Evolutionary conservation across 1,140 invertebrate species (phyloP).

Genomic region (Odontomachus brunneus): DNA sequence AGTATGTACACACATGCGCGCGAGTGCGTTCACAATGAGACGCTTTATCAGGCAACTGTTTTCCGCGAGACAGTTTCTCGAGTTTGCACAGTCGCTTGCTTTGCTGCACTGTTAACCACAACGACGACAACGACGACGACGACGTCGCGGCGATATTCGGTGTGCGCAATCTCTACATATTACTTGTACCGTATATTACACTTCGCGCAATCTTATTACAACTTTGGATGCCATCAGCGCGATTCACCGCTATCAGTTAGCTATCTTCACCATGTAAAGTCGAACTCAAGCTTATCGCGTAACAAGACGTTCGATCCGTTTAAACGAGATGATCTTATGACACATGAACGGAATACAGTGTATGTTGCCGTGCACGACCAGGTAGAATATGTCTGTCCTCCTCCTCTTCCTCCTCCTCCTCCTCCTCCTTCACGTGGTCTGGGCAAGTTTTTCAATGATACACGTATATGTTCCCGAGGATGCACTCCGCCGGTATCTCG

Average conservation of each 20-base stretch:
- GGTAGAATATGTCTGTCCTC: no score
- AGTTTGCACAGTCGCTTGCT: conserved; percentile 42
- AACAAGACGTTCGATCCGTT: no score
- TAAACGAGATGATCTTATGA: no score
- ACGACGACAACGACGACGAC: neutral
- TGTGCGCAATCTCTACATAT: neutral
- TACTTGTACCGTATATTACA: neutral
- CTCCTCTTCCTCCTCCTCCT: neutral
- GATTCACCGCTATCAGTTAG: no score
- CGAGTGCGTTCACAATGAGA: neutral
- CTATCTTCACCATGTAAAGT: no score
- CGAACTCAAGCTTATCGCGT: no score
- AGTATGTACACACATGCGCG: no score
- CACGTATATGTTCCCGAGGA: neutral
- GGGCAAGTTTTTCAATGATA: neutral
- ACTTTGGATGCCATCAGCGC: no score
- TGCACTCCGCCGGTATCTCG: neutral
- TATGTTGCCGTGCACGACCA: no score
- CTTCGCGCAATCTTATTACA: no score
- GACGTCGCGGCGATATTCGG: neutral
- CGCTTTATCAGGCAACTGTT: conserved; percentile 13
- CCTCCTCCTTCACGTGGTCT: neutral
- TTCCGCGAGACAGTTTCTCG: neutral
- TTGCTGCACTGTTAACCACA: conserved; percentile 7
- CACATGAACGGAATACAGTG: no score